A percentile compares a stretch with the other conserved stretches of the same genome.
These are phyloP conservation scores for Cataglyphis albicans DNA, from an alignment of 2,888 invertebrate species.

Conservation along the genomic window DNA sequence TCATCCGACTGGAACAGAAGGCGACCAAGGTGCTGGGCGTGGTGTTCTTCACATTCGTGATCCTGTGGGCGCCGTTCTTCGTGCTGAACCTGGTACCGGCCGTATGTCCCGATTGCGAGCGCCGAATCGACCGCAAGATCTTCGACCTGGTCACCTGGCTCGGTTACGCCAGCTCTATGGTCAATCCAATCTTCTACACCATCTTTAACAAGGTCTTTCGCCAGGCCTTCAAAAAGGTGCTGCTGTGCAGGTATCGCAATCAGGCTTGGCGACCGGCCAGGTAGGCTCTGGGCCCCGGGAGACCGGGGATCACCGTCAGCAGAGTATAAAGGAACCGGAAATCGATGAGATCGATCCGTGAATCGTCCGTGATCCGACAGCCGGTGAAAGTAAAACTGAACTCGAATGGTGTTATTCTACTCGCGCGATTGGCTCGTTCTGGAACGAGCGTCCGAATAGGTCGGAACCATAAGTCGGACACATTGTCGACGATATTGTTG, in stretches of 20 bases:
- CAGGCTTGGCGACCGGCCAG: slow-evolving; percentile 88
- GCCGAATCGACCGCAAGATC: slow-evolving; percentile 91
- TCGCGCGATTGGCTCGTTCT: slow-evolving; percentile 23
- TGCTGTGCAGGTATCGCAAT: slow-evolving; percentile 91
- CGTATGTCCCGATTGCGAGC: slow-evolving; percentile 93
- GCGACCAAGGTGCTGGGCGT: slow-evolving; percentile 98
- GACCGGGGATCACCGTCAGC: slow-evolving; percentile 77
- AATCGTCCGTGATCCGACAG: neutral
- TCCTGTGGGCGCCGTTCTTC: slow-evolving; percentile 98
- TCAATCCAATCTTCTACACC: slow-evolving; percentile 98
- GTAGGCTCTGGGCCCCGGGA: slow-evolving; percentile 81
- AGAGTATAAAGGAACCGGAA: slow-evolving; percentile 67
- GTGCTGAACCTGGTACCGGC: slow-evolving; percentile 95
- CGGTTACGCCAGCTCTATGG: slow-evolving; percentile 97
- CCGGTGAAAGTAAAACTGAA: neutral
- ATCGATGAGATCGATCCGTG: slow-evolving; percentile 6
- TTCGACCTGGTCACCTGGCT: slow-evolving; percentile 96
- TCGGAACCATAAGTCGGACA: slow-evolving; percentile 2
- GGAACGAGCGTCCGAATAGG: neutral
- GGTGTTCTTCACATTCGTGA: slow-evolving; percentile 97
- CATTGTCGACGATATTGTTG: slow-evolving; percentile 1
- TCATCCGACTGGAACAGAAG: slow-evolving; percentile 96
- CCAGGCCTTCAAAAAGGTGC: slow-evolving; percentile 95
- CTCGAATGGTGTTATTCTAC: slow-evolving; percentile 39
- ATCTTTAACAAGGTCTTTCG: slow-evolving; percentile 98